Evolutionary conservation across 2,113 vertebrate species (phyloP).

Genomic region (Corythaixoides concolor): DNA sequence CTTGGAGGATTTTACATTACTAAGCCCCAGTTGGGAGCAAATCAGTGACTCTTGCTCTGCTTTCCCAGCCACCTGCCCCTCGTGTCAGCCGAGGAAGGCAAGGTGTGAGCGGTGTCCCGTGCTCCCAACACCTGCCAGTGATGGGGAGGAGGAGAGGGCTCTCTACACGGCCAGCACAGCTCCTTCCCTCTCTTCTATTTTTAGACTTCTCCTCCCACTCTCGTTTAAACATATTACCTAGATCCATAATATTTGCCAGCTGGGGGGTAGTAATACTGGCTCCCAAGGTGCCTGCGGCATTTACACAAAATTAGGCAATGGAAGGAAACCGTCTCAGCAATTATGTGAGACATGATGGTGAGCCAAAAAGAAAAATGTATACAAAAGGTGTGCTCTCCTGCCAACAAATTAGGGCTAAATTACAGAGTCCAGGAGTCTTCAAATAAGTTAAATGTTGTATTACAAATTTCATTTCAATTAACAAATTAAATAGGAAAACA

Average conservation of each 20-base stretch:
- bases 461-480: constrained; percentile 58
- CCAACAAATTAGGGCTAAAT: constrained; percentile 50
- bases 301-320: constrained; percentile 30
- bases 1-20: not conserved
- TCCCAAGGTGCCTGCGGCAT: not conserved
- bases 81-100: not conserved
- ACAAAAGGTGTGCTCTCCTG: constrained; percentile 18
- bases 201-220: not conserved
- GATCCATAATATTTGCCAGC: constrained; percentile 50
- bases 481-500: constrained; percentile 4
- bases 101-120: not conserved
- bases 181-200: constrained; percentile 8
- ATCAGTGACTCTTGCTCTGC: not conserved
- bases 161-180: rapidly evolving
- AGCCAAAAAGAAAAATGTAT: constrained; percentile 33
- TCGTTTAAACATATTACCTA: constrained; percentile 46
- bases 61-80: not conserved
- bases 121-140: rapidly evolving
- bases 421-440: not conserved
- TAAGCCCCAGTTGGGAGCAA: not conserved
- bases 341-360: constrained; percentile 15
- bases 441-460: not conserved
- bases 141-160: not conserved
- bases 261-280: not conserved
- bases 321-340: constrained; percentile 28